Base-by-base conservation (phyloP, 2,797 vertebrate genomes). In the Myripristis murdjan region DNA sequence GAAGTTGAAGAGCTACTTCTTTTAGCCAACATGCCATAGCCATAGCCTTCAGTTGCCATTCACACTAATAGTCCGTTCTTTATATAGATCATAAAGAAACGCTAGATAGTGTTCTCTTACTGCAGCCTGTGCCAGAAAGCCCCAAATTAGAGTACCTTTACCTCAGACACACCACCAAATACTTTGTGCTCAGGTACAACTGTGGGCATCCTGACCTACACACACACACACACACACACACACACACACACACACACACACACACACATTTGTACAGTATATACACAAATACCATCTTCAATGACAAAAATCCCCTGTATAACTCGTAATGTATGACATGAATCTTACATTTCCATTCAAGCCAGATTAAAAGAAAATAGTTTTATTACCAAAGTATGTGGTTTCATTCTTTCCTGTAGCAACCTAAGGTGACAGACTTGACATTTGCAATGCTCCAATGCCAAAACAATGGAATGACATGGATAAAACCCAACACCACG, bases 161-260 rank as follows among this genome's bases (percentile, higher is more conserved):
- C 94, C 96, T 96, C 94, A 77, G 93, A 89, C 89, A 95, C 91
- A 88, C 93, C 94, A 93, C 91, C 92, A 90, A 92, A 92, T 94
- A 95, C 89, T 94, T 92, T 95, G 89, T 93, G 92, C 84, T 92
- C 87, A 87, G 93, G 93, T 75, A 92, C 89, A 79, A 93, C 64
- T 92, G 93, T 91, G 86, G 91, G 87, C 92, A 86, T 94, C 95
- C 93, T 95, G 92, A 95, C 95, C 95, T 96, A 64, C 51, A 77
- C 0, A 53, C 37, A 65, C 63, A 68, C 37, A 75, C 49, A 70
- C 46, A 61, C 41, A 60, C 23, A 64, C 43, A 64, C 64, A 60
- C 14, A 70, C 37, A 70, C 52, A 43, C 63, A 26, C 33, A 65
- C 6, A 55, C 16, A 31, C n/a, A n/a, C n/a, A n/a, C n/a, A n/a